Evolutionary conservation across 2,888 invertebrate genomes (phyloP).

Genomic region (Latrodectus elegans): DNA sequence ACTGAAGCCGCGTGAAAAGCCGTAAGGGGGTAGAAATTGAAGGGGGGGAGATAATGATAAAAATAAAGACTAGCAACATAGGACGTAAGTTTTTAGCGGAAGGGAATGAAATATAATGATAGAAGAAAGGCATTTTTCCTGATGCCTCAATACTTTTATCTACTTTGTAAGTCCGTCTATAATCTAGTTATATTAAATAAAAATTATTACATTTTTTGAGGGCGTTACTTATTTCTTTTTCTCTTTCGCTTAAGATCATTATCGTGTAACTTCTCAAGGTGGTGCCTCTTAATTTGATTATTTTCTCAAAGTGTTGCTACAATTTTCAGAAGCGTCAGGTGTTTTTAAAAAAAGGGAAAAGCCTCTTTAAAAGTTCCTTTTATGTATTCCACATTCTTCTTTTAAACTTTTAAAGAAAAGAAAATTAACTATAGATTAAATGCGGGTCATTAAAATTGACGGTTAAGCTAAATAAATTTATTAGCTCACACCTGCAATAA

Average conservation of each 20-base stretch:
- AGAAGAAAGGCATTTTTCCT: constrained; percentile 23
- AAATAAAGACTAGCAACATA: constrained; percentile 42
- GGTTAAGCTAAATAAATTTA: background rate
- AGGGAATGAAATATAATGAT: constrained; percentile 67
- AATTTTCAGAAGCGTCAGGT: background rate
- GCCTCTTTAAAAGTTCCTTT: background rate
- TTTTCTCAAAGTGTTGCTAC: constrained; percentile 17
- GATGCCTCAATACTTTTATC: constrained; percentile 67
- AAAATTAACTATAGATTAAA: constrained; percentile 3
- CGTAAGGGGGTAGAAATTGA: constrained; percentile 3
- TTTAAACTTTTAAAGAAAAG: background rate
- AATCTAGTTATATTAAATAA: constrained; percentile 69
- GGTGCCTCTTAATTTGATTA: constrained; percentile 59
- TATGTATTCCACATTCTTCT: background rate
- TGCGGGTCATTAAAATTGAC: background rate
- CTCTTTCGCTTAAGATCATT: constrained; percentile 57
- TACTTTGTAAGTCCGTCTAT: constrained; percentile 52
- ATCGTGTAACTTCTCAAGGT: constrained; percentile 45
- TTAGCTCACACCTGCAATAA: background rate
- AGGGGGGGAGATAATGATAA: constrained; percentile 58
- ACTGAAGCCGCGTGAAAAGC: background rate
- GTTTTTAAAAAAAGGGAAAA: constrained; percentile 1
- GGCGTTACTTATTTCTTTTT: background rate
- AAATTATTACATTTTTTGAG: constrained; percentile 39
- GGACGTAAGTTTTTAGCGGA: constrained; percentile 40